Percentiles rank a stretch among this genome's conserved stretches.
phyloP scores from a whole-genome alignment of 2,113 vertebrate species.

The Caranx melampygus region DNA sequence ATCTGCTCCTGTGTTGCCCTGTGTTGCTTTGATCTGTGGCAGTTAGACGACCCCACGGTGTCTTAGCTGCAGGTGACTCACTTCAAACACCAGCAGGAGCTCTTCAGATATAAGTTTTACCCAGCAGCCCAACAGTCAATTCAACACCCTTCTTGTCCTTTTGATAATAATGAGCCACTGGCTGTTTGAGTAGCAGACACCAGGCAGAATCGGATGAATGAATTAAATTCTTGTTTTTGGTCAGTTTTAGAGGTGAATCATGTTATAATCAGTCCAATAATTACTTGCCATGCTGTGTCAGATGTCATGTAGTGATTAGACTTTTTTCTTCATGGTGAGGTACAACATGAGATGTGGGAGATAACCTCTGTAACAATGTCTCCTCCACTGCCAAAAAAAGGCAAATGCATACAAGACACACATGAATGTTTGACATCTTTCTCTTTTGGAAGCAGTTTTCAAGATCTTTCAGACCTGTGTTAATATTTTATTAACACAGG shows the following conservation, averaged over 20 bases:
- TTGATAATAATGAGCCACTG: not conserved
- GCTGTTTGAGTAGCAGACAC: not conserved
- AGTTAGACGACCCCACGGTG: constrained; percentile 10
- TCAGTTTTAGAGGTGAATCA: not conserved
- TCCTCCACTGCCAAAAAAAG: not conserved
- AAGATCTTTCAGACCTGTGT: not conserved
- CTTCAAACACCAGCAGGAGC: constrained; percentile 32
- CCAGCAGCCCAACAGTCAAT: not conserved
- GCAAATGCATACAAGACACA: not conserved
- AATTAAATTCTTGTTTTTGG: not conserved
- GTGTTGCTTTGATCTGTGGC: not conserved
- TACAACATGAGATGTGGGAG: not conserved
- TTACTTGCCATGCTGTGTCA: not conserved
- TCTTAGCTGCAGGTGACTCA: constrained; percentile 34
- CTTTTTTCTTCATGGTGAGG: too few species aligned
- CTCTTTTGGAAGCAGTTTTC: not conserved
- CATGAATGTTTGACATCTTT: not conserved
- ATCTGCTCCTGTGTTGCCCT: too few species aligned
- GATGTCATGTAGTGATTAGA: not conserved
- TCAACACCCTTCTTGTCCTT: not conserved
- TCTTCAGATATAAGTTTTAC: constrained; percentile 17
- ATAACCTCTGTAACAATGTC: not conserved
- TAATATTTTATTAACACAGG: not conserved
- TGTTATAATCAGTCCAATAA: not conserved
- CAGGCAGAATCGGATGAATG: not conserved